phyloP scores from a whole-genome alignment of 2,888 invertebrate species.

The Acrobeloides nanus region DNA sequence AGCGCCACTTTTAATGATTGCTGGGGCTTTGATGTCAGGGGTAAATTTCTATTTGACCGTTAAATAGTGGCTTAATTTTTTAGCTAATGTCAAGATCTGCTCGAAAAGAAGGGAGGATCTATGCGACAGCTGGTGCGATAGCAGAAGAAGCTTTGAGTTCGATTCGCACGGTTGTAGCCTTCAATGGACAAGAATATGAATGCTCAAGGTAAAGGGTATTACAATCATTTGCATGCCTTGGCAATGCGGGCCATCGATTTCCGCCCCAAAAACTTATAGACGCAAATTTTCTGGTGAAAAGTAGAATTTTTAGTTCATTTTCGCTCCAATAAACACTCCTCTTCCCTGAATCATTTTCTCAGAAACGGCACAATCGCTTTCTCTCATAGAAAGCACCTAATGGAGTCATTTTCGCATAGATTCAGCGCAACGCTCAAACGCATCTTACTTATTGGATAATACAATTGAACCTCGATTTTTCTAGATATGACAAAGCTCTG shows the following conservation, averaged over 20 bases:
- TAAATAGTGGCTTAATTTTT: constrained; percentile 16
- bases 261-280: no score
- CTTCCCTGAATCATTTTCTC: no score
- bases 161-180: constrained; percentile 50
- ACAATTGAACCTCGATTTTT: no score
- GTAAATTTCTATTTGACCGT: constrained; percentile 12
- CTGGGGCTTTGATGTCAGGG: constrained; percentile 34
- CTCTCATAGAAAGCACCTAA: no score
- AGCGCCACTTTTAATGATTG: constrained; percentile 30
- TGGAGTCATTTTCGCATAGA: no score
- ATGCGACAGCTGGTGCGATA: constrained; percentile 51
- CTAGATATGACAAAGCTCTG: constrained; percentile 43
- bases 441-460: no score
- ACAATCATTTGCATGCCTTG: constrained; percentile 51
- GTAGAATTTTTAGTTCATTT: constrained; percentile 52
- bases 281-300: no score
- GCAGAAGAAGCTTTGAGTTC: constrained; percentile 50
- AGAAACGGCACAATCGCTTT: no score
- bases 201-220: constrained; percentile 42
- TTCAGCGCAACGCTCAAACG: no score
- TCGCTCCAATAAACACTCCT: no score
- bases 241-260: no score
- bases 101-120: constrained; percentile 54
- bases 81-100: constrained; percentile 56
- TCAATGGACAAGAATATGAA: constrained; percentile 51